Base-by-base conservation (phyloP, 64 coral and sea anemone genomes). In the Porites lutea region DNA sequence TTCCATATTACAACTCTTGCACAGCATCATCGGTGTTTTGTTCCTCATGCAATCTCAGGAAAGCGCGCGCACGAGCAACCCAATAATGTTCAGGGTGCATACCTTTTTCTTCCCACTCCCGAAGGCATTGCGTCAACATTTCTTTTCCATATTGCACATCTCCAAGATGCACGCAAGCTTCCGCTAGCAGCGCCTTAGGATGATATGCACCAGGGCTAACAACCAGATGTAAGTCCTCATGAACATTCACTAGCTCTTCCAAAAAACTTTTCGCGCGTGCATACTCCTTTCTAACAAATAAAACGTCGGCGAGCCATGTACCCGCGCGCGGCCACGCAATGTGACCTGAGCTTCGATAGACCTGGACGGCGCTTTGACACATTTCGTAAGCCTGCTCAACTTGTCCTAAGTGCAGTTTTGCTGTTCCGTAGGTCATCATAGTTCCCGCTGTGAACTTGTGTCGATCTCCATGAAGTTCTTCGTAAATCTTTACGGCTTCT, bases 301-400 rank as follows among this genome's bases (percentile, higher is more conserved):
- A 69, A 65, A 96, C 86, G 77, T 96, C 95, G 5, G 95, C 95
- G 43, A 96, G 68, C 71, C 52, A 90, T 27, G 95, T 96, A 46
- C 86, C 80, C 52, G 88, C 95, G 15, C 95, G 95, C 5, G 95
- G 95, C 91, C 91, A 96, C 67, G 95, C 87, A 74, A 93, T 90
- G 67, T 96, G 95, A 0, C 87, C 87, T 4, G 95, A 86, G 11
- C 61, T 72, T 72, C 95, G 86, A 10, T 96, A 96, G 8, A 96
- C 82, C 7, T 92, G 45, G 2, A 96, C 86, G 48, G 95, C 95
- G 50, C 80, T 75, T 50, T 72, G 54, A 22, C 95, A 96, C 72
- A 79, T 74, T 3, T 72, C 74, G 19, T 86, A 66, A 8, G 91
- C 95, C 18, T 79, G 16, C 37, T 90, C 95, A 48, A 93, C 13